Evolutionary conservation across 2,797 vertebrate species (phyloP).

Genomic region (Brachyalestes nurse): DNA sequence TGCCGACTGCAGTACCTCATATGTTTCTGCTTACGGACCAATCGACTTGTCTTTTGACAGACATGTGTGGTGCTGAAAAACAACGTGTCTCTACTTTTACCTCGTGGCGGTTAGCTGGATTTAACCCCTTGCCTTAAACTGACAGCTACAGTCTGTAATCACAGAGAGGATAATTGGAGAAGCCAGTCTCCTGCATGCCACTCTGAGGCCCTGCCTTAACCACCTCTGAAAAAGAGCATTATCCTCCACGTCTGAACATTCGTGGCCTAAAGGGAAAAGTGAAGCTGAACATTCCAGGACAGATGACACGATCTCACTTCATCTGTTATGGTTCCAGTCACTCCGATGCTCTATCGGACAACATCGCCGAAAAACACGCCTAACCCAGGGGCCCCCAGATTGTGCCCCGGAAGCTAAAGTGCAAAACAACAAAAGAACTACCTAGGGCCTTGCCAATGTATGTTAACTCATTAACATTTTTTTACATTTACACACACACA

Average conservation of each 20-base stretch:
- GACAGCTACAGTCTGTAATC: conserved; percentile 30
- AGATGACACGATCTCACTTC: background rate
- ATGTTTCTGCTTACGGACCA: background rate
- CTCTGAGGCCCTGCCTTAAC: background rate
- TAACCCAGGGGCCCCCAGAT: too few species aligned
- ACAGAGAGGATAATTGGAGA: background rate
- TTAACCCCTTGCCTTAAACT: conserved; percentile 2
- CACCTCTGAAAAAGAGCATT: conserved; percentile 61
- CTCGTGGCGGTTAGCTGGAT: background rate
- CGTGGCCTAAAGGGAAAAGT: conserved; percentile 69
- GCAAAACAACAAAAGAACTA: too few species aligned
- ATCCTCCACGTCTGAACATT: conserved; percentile 62
- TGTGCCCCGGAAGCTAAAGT: too few species aligned
- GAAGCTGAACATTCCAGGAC: conserved; percentile 68
- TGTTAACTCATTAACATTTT: too few species aligned
- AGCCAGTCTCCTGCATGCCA: conserved; percentile 7
- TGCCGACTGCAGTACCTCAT: background rate
- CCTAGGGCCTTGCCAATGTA: too few species aligned
- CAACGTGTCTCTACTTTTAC: background rate
- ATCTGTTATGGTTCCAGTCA: background rate
- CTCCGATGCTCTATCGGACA: too few species aligned
- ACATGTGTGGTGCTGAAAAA: background rate
- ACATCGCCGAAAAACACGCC: too few species aligned
- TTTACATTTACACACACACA: too few species aligned
- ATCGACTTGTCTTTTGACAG: background rate